Conservation (phyloP, 2,797 vertebrate genomes). For the Acrocephalus scirpaceus region DNA sequence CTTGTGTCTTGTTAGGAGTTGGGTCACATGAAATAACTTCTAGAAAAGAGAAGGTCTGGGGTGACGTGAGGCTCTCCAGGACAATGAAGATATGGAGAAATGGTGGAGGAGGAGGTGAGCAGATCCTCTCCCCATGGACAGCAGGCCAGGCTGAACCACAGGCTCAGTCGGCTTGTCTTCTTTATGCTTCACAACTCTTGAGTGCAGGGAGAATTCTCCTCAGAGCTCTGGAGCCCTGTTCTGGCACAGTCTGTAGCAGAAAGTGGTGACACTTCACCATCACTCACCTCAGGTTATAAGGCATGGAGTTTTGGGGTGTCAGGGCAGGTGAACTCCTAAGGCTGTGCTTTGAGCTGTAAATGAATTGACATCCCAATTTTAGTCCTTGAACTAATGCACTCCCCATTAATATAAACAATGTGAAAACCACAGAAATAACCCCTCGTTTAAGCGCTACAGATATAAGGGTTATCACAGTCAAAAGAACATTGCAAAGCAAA, state of each 20-base stretch:
- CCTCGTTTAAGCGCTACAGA: neutral
- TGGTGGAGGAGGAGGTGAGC: neutral
- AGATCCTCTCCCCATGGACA: neutral
- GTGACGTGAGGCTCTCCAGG: neutral
- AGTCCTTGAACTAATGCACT: neutral
- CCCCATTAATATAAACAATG: rapidly evolving
- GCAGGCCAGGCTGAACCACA: neutral
- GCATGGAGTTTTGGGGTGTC: no score
- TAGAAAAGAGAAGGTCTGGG: neutral
- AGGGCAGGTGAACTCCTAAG: neutral
- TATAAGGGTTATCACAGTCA: neutral
- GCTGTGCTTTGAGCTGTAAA: neutral
- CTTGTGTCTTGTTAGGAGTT: rapidly evolving
- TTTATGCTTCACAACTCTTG: neutral
- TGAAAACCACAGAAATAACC: neutral
- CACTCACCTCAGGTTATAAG: rapidly evolving
- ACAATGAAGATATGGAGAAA: neutral
- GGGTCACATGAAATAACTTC: neutral
- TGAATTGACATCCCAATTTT: neutral
- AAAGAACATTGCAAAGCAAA: neutral
- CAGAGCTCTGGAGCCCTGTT: neutral
- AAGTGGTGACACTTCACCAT: neutral
- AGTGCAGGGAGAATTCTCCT: no score
- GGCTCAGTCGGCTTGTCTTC: neutral
- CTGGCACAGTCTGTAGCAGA: neutral